Evolutionary conservation across 2,888 invertebrate genomes (phyloP).

Genomic region (Stenoptilia bipunctidactyla): DNA sequence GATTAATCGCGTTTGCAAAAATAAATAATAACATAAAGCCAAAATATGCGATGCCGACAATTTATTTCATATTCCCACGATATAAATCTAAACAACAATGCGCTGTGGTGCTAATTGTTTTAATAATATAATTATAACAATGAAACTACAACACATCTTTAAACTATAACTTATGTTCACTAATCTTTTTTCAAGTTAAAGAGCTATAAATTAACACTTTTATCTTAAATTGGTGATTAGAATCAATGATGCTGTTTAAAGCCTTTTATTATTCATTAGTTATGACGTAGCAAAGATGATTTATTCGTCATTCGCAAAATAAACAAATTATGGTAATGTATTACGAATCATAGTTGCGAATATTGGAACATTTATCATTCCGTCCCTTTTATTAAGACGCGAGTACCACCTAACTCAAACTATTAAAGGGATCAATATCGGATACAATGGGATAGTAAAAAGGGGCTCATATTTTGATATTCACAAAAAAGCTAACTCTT

Average conservation of each 20-base stretch:
- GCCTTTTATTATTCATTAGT: no score
- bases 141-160: no score
- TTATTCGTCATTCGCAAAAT: neutral
- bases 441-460: constrained; percentile 67
- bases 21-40: no score
- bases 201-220: no score
- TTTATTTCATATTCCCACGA: constrained; percentile 32
- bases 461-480: constrained; percentile 70
- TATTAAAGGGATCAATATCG: constrained; percentile 68
- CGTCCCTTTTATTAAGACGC: constrained; percentile 56
- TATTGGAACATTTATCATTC: constrained; percentile 33
- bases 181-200: no score
- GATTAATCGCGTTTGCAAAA: no score
- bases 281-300: neutral
- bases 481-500: constrained; percentile 67
- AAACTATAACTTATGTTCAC: no score
- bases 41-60: no score
- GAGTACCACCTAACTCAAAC: constrained; percentile 56
- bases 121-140: no score
- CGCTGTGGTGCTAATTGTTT: no score
- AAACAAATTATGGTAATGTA: neutral
- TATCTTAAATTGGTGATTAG: no score
- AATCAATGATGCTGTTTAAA: no score
- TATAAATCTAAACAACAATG: constrained; percentile 26
- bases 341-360: neutral